Conservation (phyloP, 2,113 vertebrate genomes). For the Aythya baeri region DNA sequence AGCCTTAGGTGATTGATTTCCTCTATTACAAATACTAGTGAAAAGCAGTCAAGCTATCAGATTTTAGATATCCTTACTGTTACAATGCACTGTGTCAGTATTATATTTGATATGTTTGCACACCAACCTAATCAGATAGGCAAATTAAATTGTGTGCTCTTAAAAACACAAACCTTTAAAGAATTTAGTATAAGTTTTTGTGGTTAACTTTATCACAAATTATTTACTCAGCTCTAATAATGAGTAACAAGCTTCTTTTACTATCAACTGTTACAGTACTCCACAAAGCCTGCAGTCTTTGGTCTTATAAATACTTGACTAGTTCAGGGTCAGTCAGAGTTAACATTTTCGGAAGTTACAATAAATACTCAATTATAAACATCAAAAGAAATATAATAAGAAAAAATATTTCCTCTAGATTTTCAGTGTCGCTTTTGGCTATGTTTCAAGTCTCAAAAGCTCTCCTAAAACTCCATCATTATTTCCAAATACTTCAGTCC, state of each 20-base stretch:
- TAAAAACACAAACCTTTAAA: background rate
- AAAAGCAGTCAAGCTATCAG: background rate
- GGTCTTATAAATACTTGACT: background rate
- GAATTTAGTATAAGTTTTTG: background rate
- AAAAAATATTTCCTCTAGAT: constrained; percentile 13
- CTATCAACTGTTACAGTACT: background rate
- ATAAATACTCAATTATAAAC: constrained; percentile 28
- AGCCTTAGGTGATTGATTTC: background rate
- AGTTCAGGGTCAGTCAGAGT: background rate
- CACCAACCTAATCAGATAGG: background rate
- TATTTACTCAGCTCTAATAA: constrained; percentile 14
- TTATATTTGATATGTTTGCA: background rate
- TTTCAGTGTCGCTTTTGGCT: constrained; percentile 24
- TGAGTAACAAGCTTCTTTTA: background rate
- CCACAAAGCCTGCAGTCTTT: background rate
- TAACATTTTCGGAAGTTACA: background rate
- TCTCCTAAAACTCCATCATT: constrained; percentile 5
- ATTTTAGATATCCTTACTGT: background rate
- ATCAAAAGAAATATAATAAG: constrained; percentile 1
- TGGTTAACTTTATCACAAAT: background rate
- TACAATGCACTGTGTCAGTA: background rate
- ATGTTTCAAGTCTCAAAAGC: background rate
- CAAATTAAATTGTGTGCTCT: background rate
- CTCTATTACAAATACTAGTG: background rate
- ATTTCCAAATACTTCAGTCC: constrained; percentile 10